A percentile compares a stretch with the other conserved stretches of the same genome.
phyloP scores from a whole-genome alignment of 2,888 invertebrate genomes.

The Hololepta plana region DNA sequence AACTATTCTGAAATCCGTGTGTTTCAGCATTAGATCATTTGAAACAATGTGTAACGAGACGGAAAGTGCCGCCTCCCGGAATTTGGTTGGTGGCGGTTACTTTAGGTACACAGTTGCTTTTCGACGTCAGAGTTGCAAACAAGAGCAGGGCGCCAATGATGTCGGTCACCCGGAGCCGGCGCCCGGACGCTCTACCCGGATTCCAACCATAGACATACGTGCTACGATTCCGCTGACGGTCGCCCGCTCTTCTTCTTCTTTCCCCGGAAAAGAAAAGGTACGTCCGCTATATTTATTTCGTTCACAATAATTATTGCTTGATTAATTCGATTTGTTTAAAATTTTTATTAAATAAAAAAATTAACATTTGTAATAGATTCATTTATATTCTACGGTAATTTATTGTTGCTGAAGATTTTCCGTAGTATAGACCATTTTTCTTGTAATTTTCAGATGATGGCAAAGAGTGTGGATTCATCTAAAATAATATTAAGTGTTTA shows the following conservation, averaged over 20 bases:
- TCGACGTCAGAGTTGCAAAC: slow-evolving; percentile 19
- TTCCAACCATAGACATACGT: too few species aligned
- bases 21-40: too few species aligned
- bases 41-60: slow-evolving; percentile 21
- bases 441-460: slow-evolving; percentile 11
- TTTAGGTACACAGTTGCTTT: slow-evolving; percentile 19
- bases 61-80: slow-evolving; percentile 10
- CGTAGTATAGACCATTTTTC: background rate
- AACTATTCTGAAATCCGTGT: too few species aligned
- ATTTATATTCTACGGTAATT: background rate
- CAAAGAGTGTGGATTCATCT: slow-evolving; percentile 7
- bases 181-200: slow-evolving; percentile 24
- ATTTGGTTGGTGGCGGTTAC: slow-evolving; percentile 14
- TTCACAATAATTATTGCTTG: slow-evolving; percentile 2
- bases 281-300: background rate
- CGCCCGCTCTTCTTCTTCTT: slow-evolving; percentile 10
- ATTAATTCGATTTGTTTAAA: slow-evolving; percentile 3
- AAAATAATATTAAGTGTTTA: slow-evolving; percentile 11
- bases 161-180: slow-evolving; percentile 32
- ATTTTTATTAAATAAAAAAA: slow-evolving; percentile 2
- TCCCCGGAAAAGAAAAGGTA: background rate
- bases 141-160: slow-evolving; percentile 29
- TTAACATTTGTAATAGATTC: background rate
- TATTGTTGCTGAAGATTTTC: background rate
- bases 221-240: slow-evolving; percentile 17